A percentile compares a stretch with the other conserved stretches of the same genome.
phyloP scores from a whole-genome alignment of 2,888 invertebrate species.

The Trichogramma evanescens region DNA sequence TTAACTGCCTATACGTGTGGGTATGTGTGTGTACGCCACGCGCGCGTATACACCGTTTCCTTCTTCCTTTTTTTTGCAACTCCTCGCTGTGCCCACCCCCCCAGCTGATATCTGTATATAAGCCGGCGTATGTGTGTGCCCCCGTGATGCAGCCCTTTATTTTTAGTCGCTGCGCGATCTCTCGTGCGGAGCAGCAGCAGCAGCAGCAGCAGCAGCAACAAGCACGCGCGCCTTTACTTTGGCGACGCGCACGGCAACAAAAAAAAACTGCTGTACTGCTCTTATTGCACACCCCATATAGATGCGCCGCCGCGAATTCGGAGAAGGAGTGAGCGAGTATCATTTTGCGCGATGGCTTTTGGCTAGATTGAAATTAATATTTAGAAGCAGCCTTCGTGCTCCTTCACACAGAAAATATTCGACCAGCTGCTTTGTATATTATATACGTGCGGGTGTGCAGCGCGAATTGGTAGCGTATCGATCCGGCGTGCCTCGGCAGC shows the following conservation, averaged over 20 bases:
- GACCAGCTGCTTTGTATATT: slow-evolving; percentile 27
- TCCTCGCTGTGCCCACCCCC: not conserved
- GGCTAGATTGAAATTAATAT: slow-evolving; percentile 45
- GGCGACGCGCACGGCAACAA: too few relatives aligned
- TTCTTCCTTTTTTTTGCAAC: slow-evolving; percentile 19
- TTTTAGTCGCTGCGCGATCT: not conserved
- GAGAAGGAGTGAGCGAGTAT: slow-evolving; percentile 25
- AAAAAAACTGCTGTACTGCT: too few relatives aligned
- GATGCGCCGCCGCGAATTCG: slow-evolving; percentile 11
- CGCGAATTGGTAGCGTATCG: too few relatives aligned
- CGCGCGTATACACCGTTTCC: slow-evolving; percentile 8
- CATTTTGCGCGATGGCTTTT: slow-evolving; percentile 31
- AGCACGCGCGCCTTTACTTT: too few relatives aligned
- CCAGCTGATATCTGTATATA: not conserved
- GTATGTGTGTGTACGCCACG: too few relatives aligned
- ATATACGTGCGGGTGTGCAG: not conserved
- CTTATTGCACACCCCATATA: not conserved
- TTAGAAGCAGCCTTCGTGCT: slow-evolving; percentile 35
- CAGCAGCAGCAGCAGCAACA: too few relatives aligned
- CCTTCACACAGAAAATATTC: slow-evolving; percentile 43
- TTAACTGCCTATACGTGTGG: too few relatives aligned
- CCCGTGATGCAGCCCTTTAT: not conserved
- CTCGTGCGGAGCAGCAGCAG: too few relatives aligned
- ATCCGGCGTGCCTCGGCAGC: not conserved
- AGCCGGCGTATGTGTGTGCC: slow-evolving; percentile 18